Evolutionary conservation across 2,797 vertebrate genomes (phyloP).

Genomic region (Myotis vivesi): DNA sequence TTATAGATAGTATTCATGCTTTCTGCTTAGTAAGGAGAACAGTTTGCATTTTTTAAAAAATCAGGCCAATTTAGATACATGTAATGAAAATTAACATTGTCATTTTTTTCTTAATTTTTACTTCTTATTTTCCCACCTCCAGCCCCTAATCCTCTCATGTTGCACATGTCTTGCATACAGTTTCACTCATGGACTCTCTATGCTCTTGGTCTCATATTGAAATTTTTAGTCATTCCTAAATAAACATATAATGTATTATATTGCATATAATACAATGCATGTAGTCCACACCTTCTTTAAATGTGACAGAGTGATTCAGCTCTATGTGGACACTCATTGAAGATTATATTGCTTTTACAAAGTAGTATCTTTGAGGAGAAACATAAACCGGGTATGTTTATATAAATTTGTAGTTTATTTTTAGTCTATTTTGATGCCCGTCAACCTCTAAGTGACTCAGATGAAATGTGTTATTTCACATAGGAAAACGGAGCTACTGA

Average conservation of each 20-base stretch:
- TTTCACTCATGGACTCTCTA: not conserved
- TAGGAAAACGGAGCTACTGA: not conserved
- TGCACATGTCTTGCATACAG: accelerated
- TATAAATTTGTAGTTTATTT: slow-evolving; percentile 41
- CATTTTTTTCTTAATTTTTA: not conserved
- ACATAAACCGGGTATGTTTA: not conserved
- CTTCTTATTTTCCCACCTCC: not conserved
- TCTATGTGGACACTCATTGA: not conserved
- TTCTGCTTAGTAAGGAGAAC: not conserved
- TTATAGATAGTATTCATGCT: not conserved
- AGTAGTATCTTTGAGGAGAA: slow-evolving; percentile 39
- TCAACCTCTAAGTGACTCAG: slow-evolving; percentile 4
- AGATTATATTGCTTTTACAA: not conserved
- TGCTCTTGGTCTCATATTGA: not conserved
- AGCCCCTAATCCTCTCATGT: not conserved
- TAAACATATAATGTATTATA: not conserved
- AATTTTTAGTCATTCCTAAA: not conserved
- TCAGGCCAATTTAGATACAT: not conserved
- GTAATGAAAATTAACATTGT: not conserved
- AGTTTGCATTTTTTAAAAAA: not conserved
- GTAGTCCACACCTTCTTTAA: not conserved
- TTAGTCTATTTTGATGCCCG: slow-evolving; percentile 30
- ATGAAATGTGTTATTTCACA: not conserved
- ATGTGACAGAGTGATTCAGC: not conserved
- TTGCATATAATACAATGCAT: not conserved